Conservation (phyloP, 2,888 invertebrate species). For the Fabriciana adippe region DNA sequence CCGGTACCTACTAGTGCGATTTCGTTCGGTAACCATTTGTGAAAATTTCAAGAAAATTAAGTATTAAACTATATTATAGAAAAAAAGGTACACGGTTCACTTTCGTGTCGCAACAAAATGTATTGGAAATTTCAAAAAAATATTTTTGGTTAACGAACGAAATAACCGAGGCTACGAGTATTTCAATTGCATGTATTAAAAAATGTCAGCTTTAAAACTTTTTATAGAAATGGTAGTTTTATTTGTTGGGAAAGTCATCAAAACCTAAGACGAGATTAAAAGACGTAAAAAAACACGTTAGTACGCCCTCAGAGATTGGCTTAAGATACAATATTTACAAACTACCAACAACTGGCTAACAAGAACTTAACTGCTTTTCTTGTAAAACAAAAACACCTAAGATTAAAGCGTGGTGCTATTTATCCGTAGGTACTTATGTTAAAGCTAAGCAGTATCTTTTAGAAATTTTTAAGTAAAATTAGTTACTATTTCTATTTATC, state of each 20-base stretch:
- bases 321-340: constrained; percentile 7
- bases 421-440: background rate
- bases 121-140: no score
- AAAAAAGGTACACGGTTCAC: no score
- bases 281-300: background rate
- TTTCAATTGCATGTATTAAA: no score
- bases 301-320: background rate
- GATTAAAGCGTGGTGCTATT: background rate
- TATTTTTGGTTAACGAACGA: no score
- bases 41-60: background rate
- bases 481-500: no score
- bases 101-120: no score
- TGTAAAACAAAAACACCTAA: constrained; percentile 8
- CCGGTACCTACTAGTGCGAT: constrained; percentile 9
- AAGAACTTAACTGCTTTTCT: constrained; percentile 13
- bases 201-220: no score
- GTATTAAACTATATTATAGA: no score
- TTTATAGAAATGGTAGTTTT: no score
- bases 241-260: no score
- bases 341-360: background rate
- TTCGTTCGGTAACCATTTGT: constrained; percentile 7
- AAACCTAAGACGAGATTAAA: background rate
- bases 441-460: background rate
- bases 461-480: no score
- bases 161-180: no score